phyloP scores from a whole-genome alignment of 2,888 invertebrate species.

The Caradrina kadenii region DNA sequence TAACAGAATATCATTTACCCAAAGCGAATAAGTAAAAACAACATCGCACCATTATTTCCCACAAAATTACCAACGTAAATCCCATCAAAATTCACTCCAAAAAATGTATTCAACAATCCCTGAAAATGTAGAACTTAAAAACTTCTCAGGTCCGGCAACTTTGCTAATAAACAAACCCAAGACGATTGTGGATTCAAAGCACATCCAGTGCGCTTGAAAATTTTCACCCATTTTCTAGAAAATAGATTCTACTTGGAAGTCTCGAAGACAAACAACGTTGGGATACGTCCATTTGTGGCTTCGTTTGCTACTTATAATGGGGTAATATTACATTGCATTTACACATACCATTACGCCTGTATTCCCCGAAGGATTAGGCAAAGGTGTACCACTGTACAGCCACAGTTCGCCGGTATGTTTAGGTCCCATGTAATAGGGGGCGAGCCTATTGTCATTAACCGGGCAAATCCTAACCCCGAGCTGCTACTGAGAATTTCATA shows the following conservation, averaged over 20 bases:
- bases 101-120: constrained; percentile 42
- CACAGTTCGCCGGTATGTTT: too few species aligned
- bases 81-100: constrained; percentile 7
- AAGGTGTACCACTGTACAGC: too few species aligned
- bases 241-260: constrained; percentile 74
- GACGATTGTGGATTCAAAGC: constrained; percentile 76
- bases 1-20: too few species aligned
- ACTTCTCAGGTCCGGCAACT: constrained; percentile 58
- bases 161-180: constrained; percentile 69
- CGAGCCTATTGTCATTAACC: too few species aligned
- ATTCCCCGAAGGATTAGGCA: too few species aligned
- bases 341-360: too few species aligned
- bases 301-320: constrained; percentile 10
- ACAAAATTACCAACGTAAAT: constrained; percentile 11
- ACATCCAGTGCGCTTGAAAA: constrained; percentile 73
- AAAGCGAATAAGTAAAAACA: background rate
- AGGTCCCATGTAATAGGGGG: too few species aligned
- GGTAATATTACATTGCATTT: background rate
- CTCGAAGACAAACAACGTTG: constrained; percentile 69
- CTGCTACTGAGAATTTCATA: too few species aligned
- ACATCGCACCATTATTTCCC: background rate
- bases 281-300: constrained; percentile 41
- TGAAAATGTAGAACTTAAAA: constrained; percentile 57
- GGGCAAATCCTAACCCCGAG: too few species aligned
- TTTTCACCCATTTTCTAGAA: constrained; percentile 79